Evolutionary conservation across 2,888 invertebrate species (phyloP).

Genomic region (Apotomis capreana): DNA sequence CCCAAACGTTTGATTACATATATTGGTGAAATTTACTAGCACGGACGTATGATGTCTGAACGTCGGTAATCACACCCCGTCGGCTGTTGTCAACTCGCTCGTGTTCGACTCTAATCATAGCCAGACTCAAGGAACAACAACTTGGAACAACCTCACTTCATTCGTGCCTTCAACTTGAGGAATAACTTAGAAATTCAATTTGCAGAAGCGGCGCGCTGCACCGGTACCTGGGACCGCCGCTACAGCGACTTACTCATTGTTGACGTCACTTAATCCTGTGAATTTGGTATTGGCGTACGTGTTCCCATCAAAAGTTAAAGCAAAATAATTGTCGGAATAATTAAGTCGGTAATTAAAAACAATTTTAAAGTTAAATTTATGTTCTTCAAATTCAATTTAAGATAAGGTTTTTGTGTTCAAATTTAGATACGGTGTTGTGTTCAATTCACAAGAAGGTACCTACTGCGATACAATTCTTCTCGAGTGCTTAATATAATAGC

Average conservation of each 20-base stretch:
- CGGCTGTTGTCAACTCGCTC: conserved; percentile 47
- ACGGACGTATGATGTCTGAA: background rate
- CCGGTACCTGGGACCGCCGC: conserved; percentile 51
- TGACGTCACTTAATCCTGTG: conserved; percentile 51
- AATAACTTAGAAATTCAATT: conserved; percentile 80
- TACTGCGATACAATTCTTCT: too few species aligned
- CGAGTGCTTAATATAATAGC: background rate
- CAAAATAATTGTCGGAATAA: conserved; percentile 25
- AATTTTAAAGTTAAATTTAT: conserved; percentile 12
- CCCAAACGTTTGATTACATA: too few species aligned
- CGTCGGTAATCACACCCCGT: conserved; percentile 15
- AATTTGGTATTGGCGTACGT: conserved; percentile 16
- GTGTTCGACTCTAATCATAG: conserved; percentile 64
- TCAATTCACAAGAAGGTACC: too few species aligned
- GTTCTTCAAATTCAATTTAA: conserved; percentile 22
- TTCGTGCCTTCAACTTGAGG: conserved; percentile 70
- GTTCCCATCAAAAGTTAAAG: conserved; percentile 14
- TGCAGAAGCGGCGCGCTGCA: conserved; percentile 64
- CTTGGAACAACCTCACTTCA: conserved; percentile 72
- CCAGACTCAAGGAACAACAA: conserved; percentile 66
- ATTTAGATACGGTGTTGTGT: too few species aligned
- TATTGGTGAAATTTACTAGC: too few species aligned
- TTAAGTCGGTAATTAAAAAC: conserved; percentile 19
- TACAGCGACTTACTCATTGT: conserved; percentile 60
- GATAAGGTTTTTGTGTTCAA: background rate